phyloP scores from a whole-genome alignment of 2,888 invertebrate species.

The Pilophorus perplexus region DNA sequence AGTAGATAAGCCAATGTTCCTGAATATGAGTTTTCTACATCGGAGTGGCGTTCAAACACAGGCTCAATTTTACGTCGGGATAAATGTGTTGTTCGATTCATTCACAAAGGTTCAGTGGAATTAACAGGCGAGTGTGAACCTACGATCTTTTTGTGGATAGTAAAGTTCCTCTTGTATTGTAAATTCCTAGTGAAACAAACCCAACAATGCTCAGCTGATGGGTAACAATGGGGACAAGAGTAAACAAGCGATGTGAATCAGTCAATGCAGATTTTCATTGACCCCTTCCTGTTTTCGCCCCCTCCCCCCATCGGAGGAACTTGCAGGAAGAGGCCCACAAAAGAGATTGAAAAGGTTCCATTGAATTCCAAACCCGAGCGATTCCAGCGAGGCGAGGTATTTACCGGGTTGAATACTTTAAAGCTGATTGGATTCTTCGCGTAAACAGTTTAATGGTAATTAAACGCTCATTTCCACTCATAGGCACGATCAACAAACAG shows the following conservation, averaged over 20 bases:
- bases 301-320: too few species aligned
- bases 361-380: slow-evolving; percentile 20
- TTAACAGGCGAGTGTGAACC: too few species aligned
- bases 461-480: slow-evolving; percentile 20
- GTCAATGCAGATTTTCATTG: slow-evolving; percentile 35
- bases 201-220: too few species aligned
- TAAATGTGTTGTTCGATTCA: too few species aligned
- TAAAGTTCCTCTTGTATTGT: too few species aligned
- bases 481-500: slow-evolving; percentile 2
- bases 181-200: too few species aligned
- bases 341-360: slow-evolving; percentile 24
- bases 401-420: slow-evolving; percentile 17
- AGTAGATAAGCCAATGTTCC: too few species aligned
- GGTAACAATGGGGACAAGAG: slow-evolving; percentile 15
- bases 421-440: slow-evolving; percentile 12
- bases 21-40: too few species aligned
- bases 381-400: slow-evolving; percentile 17
- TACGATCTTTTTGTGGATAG: too few species aligned
- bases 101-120: too few species aligned
- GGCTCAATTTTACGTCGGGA: too few species aligned
- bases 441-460: slow-evolving; percentile 20
- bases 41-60: too few species aligned
- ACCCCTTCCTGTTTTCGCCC: slow-evolving; percentile 3
- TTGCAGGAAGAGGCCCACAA: slow-evolving; percentile 28
- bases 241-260: slow-evolving; percentile 31